These are phyloP conservation scores for Pollenia griseotomentosa DNA, from an alignment of 2,888 invertebrate species.

Conservation along the genomic window DNA sequence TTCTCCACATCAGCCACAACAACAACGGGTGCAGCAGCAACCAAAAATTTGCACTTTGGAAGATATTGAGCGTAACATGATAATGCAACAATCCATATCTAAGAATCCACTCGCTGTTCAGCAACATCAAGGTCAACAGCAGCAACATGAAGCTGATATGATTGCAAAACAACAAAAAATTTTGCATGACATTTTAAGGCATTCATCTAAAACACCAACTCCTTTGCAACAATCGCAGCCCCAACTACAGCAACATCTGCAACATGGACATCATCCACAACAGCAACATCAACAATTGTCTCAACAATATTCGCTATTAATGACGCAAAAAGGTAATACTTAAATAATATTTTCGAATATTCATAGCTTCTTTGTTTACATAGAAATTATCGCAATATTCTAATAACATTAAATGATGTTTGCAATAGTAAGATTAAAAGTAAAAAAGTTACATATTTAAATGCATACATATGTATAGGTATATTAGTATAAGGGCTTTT, in stretches of 20 bases:
- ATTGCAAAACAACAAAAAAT: slow-evolving; percentile 75
- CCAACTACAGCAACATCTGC: slow-evolving; percentile 63
- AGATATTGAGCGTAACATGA: slow-evolving; percentile 83
- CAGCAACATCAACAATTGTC: slow-evolving; percentile 78
- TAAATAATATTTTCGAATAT: background rate
- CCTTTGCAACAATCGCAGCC: slow-evolving; percentile 70
- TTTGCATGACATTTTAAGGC: slow-evolving; percentile 74
- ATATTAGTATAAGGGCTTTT: too few relatives aligned
- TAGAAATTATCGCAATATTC: too few relatives aligned
- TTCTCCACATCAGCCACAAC: background rate
- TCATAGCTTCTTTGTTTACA: too few relatives aligned
- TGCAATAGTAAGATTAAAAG: too few relatives aligned
- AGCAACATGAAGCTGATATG: slow-evolving; percentile 75
- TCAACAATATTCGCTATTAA: slow-evolving; percentile 81
- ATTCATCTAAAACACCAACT: slow-evolving; percentile 75
- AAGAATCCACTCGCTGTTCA: slow-evolving; percentile 77
- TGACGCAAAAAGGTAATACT: slow-evolving; percentile 79
- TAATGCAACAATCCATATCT: slow-evolving; percentile 81
- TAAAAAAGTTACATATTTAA: too few relatives aligned
- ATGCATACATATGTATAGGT: too few relatives aligned
- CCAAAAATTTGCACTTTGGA: slow-evolving; percentile 83
- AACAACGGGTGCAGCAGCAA: slow-evolving; percentile 60
- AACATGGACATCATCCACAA: slow-evolving; percentile 85
- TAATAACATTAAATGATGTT: too few relatives aligned
- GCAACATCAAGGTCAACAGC: slow-evolving; percentile 74